phyloP scores from a whole-genome alignment of 2,113 vertebrate species.

The Microtus richardsoni region DNA sequence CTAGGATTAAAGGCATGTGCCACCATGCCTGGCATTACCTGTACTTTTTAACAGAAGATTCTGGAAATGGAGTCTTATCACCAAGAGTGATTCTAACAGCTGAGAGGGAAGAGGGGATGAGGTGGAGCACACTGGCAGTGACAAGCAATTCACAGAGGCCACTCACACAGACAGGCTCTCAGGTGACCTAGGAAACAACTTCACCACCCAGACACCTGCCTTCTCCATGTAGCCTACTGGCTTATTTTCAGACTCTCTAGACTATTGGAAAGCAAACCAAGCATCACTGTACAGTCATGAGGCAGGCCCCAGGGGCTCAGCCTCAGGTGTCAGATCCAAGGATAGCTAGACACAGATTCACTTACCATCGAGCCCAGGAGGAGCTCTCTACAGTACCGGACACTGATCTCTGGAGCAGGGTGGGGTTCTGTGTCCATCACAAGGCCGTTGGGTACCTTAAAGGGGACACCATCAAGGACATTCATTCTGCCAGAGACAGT shows the following conservation, averaged over 20 bases:
- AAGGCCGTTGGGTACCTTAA: constrained; percentile 85
- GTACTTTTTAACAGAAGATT: background rate
- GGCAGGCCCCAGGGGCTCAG: background rate
- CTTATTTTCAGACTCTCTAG: background rate
- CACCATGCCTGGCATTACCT: background rate
- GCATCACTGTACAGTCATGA: constrained; percentile 19
- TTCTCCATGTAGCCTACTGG: background rate
- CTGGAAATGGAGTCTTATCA: background rate
- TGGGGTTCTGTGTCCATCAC: constrained; percentile 66
- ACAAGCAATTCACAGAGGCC: background rate
- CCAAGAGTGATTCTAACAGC: background rate
- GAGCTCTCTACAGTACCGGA: constrained; percentile 88
- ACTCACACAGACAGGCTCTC: background rate
- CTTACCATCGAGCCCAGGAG: constrained; percentile 93
- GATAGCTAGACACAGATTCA: background rate
- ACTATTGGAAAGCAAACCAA: background rate
- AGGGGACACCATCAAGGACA: constrained; percentile 91
- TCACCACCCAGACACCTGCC: background rate
- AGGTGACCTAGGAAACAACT: background rate
- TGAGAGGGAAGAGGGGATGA: background rate
- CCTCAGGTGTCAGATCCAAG: background rate
- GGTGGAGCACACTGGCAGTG: background rate
- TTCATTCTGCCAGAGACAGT: constrained; percentile 78
- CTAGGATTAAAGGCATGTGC: background rate
- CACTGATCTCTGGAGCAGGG: constrained; percentile 76